Percentiles rank a stretch among this genome's conserved stretches.
phyloP scores from a whole-genome alignment of 2,113 vertebrate genomes.

The Malurus melanocephalus region DNA sequence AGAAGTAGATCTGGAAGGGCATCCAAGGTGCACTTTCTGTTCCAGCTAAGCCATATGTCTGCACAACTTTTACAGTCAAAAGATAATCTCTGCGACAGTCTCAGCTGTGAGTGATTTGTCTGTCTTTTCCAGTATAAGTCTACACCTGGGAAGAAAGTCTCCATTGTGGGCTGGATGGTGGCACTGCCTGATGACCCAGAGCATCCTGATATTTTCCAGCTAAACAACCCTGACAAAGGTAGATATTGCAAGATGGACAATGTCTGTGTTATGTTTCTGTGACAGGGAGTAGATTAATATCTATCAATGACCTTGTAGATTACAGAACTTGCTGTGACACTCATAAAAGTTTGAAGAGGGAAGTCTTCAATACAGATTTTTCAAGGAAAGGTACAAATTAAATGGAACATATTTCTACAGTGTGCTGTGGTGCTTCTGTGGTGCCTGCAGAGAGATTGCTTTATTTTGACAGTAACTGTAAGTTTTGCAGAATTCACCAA shows the following conservation, averaged over 20 bases:
- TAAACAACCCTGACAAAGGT: conserved; percentile 96
- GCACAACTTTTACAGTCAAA: background rate
- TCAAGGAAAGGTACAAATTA: background rate
- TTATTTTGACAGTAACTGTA: background rate
- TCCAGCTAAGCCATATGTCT: background rate
- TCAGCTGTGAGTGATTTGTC: background rate
- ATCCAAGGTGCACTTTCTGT: background rate
- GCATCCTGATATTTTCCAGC: conserved; percentile 92
- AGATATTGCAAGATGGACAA: background rate
- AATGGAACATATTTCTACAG: background rate
- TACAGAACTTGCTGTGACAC: background rate
- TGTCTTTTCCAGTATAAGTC: conserved; percentile 86
- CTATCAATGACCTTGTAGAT: background rate
- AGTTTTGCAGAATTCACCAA: background rate
- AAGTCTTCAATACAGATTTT: background rate
- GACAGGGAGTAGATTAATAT: background rate
- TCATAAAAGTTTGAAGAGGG: background rate
- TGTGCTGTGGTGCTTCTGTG: background rate
- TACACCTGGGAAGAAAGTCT: conserved; percentile 89
- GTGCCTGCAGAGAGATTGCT: background rate
- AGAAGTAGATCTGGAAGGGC: background rate
- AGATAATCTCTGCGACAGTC: background rate
- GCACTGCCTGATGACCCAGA: conserved; percentile 89
- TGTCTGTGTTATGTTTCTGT: background rate
- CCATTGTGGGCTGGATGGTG: conserved; percentile 91